phyloP scores from a whole-genome alignment of 2,888 invertebrate genomes.

The Leucoptera coffeella region DNA sequence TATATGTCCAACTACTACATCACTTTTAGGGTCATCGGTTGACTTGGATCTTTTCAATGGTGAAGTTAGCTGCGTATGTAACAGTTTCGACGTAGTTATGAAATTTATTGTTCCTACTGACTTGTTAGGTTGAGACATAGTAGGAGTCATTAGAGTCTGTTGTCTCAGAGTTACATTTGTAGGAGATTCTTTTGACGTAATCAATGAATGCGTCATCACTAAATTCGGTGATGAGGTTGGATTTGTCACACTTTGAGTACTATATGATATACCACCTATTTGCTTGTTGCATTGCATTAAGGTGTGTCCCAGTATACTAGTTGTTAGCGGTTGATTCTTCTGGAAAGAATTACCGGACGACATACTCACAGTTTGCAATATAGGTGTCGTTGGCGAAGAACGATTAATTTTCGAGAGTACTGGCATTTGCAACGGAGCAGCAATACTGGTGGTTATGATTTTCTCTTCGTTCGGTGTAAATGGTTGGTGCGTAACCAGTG shows the following conservation, averaged over 20 bases:
- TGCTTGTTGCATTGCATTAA: slow-evolving; percentile 38
- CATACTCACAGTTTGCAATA: slow-evolving; percentile 32
- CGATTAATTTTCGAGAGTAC: slow-evolving; percentile 40
- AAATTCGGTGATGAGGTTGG: slow-evolving; percentile 46
- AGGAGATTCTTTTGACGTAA: slow-evolving; percentile 29
- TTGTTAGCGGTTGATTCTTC: slow-evolving; percentile 28
- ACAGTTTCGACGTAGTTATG: slow-evolving; percentile 42
- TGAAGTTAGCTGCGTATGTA: slow-evolving; percentile 56
- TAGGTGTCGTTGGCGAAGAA: slow-evolving; percentile 15
- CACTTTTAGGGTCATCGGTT: slow-evolving; percentile 47
- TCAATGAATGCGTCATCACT: slow-evolving; percentile 40
- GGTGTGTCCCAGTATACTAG: slow-evolving; percentile 43
- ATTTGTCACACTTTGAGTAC: slow-evolving; percentile 38
- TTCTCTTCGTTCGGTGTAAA: slow-evolving; percentile 21
- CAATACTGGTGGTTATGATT: slow-evolving; percentile 16
- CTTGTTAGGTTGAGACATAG: slow-evolving; percentile 23
- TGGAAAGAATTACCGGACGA: slow-evolving; percentile 29
- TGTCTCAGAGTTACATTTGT: slow-evolving; percentile 40
- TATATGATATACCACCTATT: slow-evolving; percentile 27
- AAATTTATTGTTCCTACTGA: slow-evolving; percentile 29
- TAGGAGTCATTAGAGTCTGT: slow-evolving; percentile 34
- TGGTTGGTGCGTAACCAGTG: slow-evolving; percentile 23
- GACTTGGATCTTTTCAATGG: slow-evolving; percentile 51
- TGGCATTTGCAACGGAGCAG: slow-evolving; percentile 48
- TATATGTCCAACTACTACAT: slow-evolving; percentile 43